Evolutionary conservation across 2,888 invertebrate genomes (phyloP).

Genomic region (Mechanitis messenoides): DNA sequence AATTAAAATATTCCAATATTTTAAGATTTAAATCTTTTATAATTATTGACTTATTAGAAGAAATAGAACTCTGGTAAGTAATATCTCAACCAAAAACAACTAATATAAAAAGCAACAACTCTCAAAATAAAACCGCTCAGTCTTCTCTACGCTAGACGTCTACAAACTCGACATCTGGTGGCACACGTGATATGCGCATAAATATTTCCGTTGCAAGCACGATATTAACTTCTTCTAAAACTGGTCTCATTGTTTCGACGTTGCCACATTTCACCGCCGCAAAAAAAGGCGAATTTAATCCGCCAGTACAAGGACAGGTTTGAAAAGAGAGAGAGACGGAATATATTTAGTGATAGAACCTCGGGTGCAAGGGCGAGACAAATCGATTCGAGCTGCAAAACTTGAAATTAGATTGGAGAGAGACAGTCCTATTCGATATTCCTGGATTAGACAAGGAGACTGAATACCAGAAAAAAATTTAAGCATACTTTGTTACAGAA

Average conservation of each 20-base stretch:
- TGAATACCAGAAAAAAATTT: slow-evolving; percentile 49
- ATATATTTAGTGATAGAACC: slow-evolving; percentile 43
- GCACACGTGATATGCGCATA: slow-evolving; percentile 21
- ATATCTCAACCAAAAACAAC: background rate
- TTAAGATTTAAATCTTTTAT: too few relatives aligned
- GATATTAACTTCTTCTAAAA: slow-evolving; percentile 24
- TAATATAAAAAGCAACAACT: background rate
- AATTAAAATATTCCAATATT: too few relatives aligned
- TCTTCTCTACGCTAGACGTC: slow-evolving; percentile 10
- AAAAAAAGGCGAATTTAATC: slow-evolving; percentile 63
- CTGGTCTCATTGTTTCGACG: slow-evolving; percentile 33
- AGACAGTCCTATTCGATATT: slow-evolving; percentile 44
- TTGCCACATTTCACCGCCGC: slow-evolving; percentile 39
- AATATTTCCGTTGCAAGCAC: slow-evolving; percentile 24
- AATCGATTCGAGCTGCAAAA: slow-evolving; percentile 58
- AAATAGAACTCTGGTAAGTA: background rate
- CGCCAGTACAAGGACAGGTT: slow-evolving; percentile 54
- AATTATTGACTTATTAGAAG: too few relatives aligned
- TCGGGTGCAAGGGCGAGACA: slow-evolving; percentile 59
- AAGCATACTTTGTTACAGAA: slow-evolving; percentile 46
- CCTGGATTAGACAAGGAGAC: slow-evolving; percentile 45
- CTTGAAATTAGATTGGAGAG: slow-evolving; percentile 52
- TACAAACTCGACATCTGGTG: slow-evolving; percentile 18
- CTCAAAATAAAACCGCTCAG: slow-evolving; percentile 1
- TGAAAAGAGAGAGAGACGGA: slow-evolving; percentile 47